Conservation (phyloP, 2,113 vertebrate genomes). For the Microcebus tavaratra region DNA sequence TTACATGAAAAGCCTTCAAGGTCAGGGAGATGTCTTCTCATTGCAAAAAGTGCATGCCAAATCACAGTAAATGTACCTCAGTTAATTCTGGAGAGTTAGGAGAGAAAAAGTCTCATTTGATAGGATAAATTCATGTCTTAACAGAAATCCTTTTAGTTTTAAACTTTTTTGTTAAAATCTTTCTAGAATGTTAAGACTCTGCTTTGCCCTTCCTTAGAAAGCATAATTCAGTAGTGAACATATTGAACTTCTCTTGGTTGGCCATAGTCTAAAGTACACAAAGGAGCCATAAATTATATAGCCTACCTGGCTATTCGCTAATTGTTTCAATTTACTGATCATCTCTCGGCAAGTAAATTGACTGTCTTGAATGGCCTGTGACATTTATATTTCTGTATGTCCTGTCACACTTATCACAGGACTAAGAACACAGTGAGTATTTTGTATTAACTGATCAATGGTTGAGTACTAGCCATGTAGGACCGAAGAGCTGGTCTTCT, state of each 20-base stretch:
- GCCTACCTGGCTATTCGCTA: neutral
- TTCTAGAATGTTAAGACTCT: neutral
- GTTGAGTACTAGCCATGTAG: neutral
- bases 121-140: neutral
- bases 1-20: constrained; percentile 37
- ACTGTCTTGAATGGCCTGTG: neutral
- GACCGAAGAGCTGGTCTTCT: neutral
- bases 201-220: neutral
- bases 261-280: neutral
- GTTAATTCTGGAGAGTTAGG: neutral
- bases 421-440: neutral
- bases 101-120: neutral
- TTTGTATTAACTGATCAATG: neutral
- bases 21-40: neutral
- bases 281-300: neutral
- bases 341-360: neutral
- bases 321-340: neutral
- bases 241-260: neutral
- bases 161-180: neutral
- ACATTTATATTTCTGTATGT: neutral
- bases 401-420: neutral
- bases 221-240: neutral
- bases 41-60: neutral
- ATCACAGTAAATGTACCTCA: neutral
- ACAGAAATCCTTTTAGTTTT: neutral